Evolutionary conservation across 2,888 invertebrate genomes (phyloP).

Genomic region (Cryptophagus acutangulus): DNA sequence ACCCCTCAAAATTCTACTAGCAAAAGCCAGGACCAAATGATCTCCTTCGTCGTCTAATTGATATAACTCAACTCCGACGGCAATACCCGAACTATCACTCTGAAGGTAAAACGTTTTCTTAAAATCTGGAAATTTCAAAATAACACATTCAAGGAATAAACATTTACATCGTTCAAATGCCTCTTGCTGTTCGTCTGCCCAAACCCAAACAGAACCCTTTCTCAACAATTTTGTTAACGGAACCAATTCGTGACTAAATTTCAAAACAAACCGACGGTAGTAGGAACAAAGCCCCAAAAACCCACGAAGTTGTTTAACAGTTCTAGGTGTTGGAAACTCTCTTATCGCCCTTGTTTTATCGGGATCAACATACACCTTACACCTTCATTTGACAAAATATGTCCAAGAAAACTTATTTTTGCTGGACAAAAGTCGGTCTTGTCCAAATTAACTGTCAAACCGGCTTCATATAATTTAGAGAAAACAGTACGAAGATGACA

Average conservation of each 20-base stretch:
- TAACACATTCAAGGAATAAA: slow-evolving; percentile 14
- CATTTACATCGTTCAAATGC: slow-evolving; percentile 16
- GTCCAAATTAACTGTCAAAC: slow-evolving; percentile 27
- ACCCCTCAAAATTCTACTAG: slow-evolving; percentile 13
- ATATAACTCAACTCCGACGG: slow-evolving; percentile 17
- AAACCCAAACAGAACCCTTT: slow-evolving; percentile 17
- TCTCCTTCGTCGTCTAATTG: slow-evolving; percentile 4
- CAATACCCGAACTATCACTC: slow-evolving; percentile 16
- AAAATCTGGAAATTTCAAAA: slow-evolving; percentile 20
- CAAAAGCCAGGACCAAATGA: slow-evolving; percentile 16
- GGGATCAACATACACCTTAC: slow-evolving; percentile 23
- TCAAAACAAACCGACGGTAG: slow-evolving; percentile 16
- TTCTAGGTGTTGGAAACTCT: slow-evolving; percentile 16
- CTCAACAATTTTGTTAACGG: slow-evolving; percentile 18
- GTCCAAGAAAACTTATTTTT: slow-evolving; percentile 24
- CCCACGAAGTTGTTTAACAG: slow-evolving; percentile 15
- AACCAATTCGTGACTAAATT: slow-evolving; percentile 16
- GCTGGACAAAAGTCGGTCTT: slow-evolving; percentile 26
- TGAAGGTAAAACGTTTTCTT: slow-evolving; percentile 14
- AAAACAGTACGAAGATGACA: slow-evolving; percentile 24
- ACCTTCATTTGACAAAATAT: slow-evolving; percentile 23
- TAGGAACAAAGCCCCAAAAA: slow-evolving; percentile 23
- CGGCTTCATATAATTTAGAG: slow-evolving; percentile 17
- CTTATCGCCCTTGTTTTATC: slow-evolving; percentile 19
- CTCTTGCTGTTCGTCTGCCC: slow-evolving; percentile 14